Evolutionary conservation across 2,888 invertebrate genomes (phyloP).

Genomic region (Yponomeuta plumbellus): DNA sequence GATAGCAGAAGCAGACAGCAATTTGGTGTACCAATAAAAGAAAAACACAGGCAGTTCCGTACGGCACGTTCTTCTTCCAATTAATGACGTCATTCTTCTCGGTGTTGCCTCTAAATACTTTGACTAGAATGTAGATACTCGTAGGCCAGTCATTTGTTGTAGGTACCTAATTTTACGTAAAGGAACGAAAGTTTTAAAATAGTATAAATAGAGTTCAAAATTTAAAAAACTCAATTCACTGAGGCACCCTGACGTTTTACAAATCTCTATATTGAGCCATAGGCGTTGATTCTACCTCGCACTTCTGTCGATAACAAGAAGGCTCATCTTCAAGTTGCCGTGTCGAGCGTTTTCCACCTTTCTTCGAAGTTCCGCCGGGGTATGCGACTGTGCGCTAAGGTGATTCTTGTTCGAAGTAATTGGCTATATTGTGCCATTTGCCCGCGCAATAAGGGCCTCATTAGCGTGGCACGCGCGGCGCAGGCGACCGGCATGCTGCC

Average conservation of each 20-base stretch:
- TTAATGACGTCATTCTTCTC: not conserved
- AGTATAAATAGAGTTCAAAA: too few species aligned
- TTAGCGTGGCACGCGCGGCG: conserved; percentile 22
- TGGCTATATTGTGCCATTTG: conserved; percentile 50
- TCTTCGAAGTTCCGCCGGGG: not conserved
- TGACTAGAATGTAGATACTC: not conserved
- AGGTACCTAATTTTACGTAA: too few species aligned
- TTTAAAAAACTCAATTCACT: too few species aligned
- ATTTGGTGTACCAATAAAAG: not conserved
- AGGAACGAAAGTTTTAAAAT: too few species aligned
- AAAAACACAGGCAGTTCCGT: not conserved
- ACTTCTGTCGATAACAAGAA: not conserved
- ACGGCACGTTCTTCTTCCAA: not conserved
- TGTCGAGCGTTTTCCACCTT: not conserved
- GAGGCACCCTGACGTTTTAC: too few species aligned
- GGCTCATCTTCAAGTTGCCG: not conserved
- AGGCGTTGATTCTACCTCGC: not conserved
- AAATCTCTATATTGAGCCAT: too few species aligned
- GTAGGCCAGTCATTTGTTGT: too few species aligned
- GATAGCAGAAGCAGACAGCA: conserved; percentile 29
- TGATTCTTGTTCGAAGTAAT: conserved; percentile 54
- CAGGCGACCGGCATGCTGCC: not conserved
- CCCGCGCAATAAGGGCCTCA: conserved; percentile 25
- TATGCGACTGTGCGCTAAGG: conserved; percentile 20
- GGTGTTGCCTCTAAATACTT: not conserved